phyloP scores from a whole-genome alignment of 2,888 invertebrate genomes.

The Microlaimidae sp. region DNA sequence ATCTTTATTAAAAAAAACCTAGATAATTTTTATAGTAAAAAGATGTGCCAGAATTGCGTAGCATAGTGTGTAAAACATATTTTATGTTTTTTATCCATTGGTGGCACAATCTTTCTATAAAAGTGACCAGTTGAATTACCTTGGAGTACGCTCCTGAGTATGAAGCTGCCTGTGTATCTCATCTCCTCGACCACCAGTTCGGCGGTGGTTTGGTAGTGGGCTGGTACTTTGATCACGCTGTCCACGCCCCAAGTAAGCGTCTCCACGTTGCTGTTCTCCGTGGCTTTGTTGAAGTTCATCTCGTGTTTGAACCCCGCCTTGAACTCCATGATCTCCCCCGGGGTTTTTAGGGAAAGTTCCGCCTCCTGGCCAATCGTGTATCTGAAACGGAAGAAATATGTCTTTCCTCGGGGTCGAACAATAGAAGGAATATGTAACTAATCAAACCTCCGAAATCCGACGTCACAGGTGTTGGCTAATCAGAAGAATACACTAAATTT shows the following conservation, averaged over 20 bases:
- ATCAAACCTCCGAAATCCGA: no score
- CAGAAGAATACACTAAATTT: no score
- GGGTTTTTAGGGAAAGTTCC: conserved; percentile 40
- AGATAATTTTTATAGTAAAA: no score
- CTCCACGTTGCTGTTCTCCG: conserved; percentile 35
- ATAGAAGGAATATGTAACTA: no score
- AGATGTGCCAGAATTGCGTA: no score
- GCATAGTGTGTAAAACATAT: neutral
- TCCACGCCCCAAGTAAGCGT: conserved; percentile 42
- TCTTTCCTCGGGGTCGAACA: no score
- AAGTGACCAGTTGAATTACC: conserved; percentile 15
- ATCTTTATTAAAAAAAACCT: no score
- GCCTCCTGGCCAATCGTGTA: conserved; percentile 38
- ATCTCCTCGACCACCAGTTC: conserved; percentile 40
- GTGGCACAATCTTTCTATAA: neutral
- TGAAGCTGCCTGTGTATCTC: conserved; percentile 38
- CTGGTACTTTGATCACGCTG: conserved; percentile 36
- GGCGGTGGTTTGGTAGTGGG: conserved; percentile 36
- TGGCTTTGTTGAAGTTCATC: conserved; percentile 33
- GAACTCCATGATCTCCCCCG: conserved; percentile 38
- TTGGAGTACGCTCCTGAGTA: conserved; percentile 30
- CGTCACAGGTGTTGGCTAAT: no score
- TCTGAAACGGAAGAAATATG: no score
- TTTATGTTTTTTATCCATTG: neutral
- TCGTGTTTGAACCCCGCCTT: conserved; percentile 38